A percentile compares a stretch with the other conserved stretches of the same genome.
phyloP scores from a whole-genome alignment of 2,888 invertebrate species.

The Pachymerium ferrugineum region DNA sequence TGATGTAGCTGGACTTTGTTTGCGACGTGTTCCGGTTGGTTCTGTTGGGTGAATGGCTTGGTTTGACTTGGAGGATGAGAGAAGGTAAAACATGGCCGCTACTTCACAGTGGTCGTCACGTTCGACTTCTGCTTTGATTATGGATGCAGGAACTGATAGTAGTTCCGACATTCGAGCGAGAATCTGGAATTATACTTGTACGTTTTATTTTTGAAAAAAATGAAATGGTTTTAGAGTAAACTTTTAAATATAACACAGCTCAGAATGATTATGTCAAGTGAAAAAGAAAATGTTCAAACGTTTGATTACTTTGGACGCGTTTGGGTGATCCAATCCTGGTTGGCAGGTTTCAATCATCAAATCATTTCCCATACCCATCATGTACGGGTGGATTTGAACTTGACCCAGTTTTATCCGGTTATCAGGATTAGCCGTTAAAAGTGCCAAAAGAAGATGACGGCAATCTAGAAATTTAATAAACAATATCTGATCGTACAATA shows the following conservation, averaged over 20 bases:
- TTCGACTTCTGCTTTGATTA: neutral
- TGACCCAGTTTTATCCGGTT: neutral
- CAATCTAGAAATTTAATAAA: too few relatives aligned
- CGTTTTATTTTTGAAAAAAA: neutral
- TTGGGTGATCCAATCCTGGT: neutral
- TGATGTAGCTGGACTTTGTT: neutral
- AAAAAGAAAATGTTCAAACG: too few relatives aligned
- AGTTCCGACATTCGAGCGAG: neutral
- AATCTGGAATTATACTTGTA: too few relatives aligned
- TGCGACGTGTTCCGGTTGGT: too few relatives aligned
- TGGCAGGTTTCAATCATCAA: neutral
- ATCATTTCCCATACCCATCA: neutral
- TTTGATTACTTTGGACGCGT: neutral
- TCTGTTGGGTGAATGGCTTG: too few relatives aligned
- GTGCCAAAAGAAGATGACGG: neutral
- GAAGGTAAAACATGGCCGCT: conserved; percentile 28
- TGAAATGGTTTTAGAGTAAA: neutral
- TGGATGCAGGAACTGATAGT: neutral
- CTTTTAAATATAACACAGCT: neutral
- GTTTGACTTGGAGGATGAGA: neutral
- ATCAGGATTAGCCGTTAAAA: neutral
- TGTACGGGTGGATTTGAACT: neutral
- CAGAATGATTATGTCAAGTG: too few relatives aligned
- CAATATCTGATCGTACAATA: too few relatives aligned
- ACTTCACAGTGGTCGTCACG: conserved; percentile 30